Conservation (phyloP, 2,888 invertebrate species). For the Heliconius erato region DNA sequence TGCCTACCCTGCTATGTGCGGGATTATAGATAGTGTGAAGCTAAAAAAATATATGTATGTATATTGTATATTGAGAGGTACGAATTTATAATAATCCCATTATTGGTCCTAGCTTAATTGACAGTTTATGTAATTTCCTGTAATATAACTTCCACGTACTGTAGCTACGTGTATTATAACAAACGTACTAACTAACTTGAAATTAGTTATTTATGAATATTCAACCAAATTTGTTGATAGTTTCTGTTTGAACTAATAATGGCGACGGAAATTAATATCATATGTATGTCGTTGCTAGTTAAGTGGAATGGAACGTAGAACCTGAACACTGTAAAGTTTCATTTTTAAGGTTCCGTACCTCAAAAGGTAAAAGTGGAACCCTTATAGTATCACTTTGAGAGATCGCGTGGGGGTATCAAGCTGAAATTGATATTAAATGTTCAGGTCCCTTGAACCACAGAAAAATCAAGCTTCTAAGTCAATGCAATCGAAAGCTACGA, state of each 20-base stretch:
- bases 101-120: neutral
- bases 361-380: neutral
- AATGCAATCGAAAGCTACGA: too few species aligned
- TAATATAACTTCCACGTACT: neutral
- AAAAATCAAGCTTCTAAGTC: too few species aligned
- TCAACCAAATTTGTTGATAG: neutral
- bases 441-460: too few species aligned
- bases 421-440: too few species aligned
- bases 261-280: neutral
- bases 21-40: too few species aligned
- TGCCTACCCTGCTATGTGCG: too few species aligned
- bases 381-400: too few species aligned
- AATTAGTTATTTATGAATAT: constrained; percentile 13
- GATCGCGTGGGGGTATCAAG: too few species aligned
- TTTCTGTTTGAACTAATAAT: neutral
- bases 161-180: neutral
- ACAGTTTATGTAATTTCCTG: neutral
- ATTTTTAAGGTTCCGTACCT: neutral
- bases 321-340: neutral
- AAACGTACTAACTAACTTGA: neutral
- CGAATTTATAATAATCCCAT: neutral
- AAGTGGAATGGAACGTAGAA: neutral
- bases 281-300: neutral
- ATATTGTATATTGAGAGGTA: neutral
- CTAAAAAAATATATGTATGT: neutral